Evolutionary conservation across 2,888 invertebrate species (phyloP), one percentile per base, ranked within the genome.

Genomic region (Habroteleia sp.): DNA sequence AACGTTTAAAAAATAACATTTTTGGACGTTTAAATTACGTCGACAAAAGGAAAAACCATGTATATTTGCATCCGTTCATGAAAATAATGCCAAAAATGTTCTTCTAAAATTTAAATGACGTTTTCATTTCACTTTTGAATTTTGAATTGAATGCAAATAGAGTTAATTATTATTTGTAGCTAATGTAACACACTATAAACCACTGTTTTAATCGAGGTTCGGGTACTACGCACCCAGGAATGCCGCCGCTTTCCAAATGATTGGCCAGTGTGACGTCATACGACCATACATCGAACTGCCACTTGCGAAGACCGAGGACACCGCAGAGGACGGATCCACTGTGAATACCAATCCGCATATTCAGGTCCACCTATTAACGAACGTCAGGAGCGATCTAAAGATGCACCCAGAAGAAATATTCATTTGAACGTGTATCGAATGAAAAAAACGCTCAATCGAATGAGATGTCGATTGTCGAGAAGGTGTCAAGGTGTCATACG

Each of bases 301-400:
- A 96, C 89, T 96, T 97, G 78, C 96, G 91, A 50, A 95, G 91
- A 1, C 97, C 98, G 71, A 99, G 91, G 13, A 99, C 98, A 0
- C 99, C 98, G 86, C 98, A 98, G 82, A 98, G 93, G 58, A 97
- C 98, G 3, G 96, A 94, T 8, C 98, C 98, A 77, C 96, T 96
- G 90, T 99, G 98, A 75, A 99, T 97, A 52, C 99, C 99, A 81
- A 99, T 98, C 79, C 99, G 92, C 99, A 99, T 99, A 89, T 98
- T 96, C 79, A 98, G 90, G 87, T 97, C 96, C 79, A 97, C 97
- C 93, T 96, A 90, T 86, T 78, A 76, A 72, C 77, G 74, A 63
- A 60, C 44, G 56, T 74, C 73, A 74, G 73, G 66, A 74, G 60
- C 73, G 74, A 69, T 74, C 74, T 69, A 74, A 74, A 74, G 74